Conservation (phyloP, 2,797 vertebrate genomes). For the Taeniopygia guttata region DNA sequence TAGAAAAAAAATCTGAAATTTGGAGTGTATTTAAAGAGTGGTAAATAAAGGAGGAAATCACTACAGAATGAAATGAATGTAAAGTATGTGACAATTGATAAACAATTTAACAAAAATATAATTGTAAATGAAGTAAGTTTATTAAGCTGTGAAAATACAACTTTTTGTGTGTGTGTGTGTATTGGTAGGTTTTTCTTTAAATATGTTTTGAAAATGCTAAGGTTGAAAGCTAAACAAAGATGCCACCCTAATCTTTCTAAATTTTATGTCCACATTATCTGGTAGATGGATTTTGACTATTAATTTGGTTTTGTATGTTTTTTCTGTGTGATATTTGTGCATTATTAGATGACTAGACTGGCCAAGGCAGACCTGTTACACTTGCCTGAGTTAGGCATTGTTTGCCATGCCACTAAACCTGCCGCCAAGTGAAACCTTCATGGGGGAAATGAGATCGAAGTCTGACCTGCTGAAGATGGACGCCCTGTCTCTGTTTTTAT, state of each 20-base stretch:
- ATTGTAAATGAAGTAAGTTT: constrained; percentile 48
- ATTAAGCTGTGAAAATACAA: constrained; percentile 52
- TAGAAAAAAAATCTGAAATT: neutral
- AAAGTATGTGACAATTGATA: constrained; percentile 28
- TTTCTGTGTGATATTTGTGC: constrained; percentile 99
- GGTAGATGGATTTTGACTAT: constrained; percentile 98
- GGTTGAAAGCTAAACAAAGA: constrained; percentile 43
- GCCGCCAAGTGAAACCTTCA: constrained; percentile 90
- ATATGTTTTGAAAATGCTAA: neutral
- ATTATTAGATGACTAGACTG: constrained; percentile 99
- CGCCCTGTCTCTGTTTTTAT: constrained; percentile 68
- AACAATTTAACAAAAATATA: constrained; percentile 25
- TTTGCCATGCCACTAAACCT: constrained; percentile 95
- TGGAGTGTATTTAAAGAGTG: constrained; percentile 26
- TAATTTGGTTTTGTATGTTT: constrained; percentile 99
- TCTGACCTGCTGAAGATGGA: constrained; percentile 98
- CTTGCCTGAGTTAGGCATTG: constrained; percentile 99
- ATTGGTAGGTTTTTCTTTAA: constrained; percentile 68
- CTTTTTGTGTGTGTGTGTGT: constrained; percentile 19
- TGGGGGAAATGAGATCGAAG: constrained; percentile 97
- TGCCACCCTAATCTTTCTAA: constrained; percentile 75
- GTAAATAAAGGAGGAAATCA: neutral
- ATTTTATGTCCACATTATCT: constrained; percentile 87
- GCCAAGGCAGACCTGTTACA: constrained; percentile 98
- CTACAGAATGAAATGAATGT: constrained; percentile 26